These are phyloP conservation scores for Dorcus parallelipipedus DNA, from an alignment of 2,888 invertebrate species.

Conservation along the genomic window DNA sequence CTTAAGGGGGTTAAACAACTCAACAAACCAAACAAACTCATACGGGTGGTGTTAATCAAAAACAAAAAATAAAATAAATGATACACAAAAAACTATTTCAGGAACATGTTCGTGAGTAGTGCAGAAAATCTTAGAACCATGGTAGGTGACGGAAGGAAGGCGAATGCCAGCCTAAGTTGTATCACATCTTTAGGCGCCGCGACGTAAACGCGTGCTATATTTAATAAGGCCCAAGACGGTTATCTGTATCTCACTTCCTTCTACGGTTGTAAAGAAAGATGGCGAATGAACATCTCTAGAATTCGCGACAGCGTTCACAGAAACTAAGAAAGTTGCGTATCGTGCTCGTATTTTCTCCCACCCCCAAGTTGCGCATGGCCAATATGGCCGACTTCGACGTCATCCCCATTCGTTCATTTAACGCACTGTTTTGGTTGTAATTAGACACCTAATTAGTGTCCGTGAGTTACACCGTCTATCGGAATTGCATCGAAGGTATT, in stretches of 20 bases:
- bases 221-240: conserved; percentile 15
- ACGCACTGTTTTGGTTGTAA: conserved; percentile 31
- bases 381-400: conserved; percentile 43
- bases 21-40: no score
- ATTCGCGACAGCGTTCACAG: conserved; percentile 25
- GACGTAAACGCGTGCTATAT: conserved; percentile 28
- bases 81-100: background rate
- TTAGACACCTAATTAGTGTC: conserved; percentile 17
- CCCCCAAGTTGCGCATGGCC: conserved; percentile 37
- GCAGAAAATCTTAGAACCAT: conserved; percentile 13
- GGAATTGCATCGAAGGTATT: conserved; percentile 6
- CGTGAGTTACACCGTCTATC: conserved; percentile 11
- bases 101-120: background rate
- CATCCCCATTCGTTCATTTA: conserved; percentile 34
- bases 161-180: conserved; percentile 38
- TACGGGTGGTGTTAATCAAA: background rate
- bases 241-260: conserved; percentile 25
- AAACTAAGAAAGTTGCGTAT: conserved; percentile 39
- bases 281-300: conserved; percentile 32
- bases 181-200: conserved; percentile 36
- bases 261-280: conserved; percentile 24
- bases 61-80: background rate
- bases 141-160: conserved; percentile 36
- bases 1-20: background rate
- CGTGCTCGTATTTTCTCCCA: conserved; percentile 27